These are phyloP conservation scores for Urechis unicinctus DNA, from an alignment of 2,888 invertebrate species.

Conservation along the genomic window DNA sequence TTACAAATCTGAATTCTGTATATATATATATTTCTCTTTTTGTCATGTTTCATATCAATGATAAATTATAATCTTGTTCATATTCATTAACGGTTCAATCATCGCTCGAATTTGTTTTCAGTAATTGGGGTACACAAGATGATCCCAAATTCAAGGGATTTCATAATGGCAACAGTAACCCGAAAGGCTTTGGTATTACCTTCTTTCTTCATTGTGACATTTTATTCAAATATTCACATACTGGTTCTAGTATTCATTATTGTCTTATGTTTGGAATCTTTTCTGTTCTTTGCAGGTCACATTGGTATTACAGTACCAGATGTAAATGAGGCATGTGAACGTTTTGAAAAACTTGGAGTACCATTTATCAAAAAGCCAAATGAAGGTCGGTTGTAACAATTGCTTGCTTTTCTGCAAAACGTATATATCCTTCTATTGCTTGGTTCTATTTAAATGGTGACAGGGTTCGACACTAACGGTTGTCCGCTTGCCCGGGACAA, in stretches of 20 bases:
- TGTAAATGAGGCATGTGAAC: conserved; percentile 78
- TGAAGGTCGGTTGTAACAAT: too few relatives aligned
- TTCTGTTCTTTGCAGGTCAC: conserved; percentile 71
- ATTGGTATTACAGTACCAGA: conserved; percentile 89
- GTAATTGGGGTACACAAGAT: conserved; percentile 90
- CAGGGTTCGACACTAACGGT: too few relatives aligned
- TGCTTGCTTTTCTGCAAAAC: background rate
- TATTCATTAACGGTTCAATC: background rate
- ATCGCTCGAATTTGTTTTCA: conserved; percentile 54
- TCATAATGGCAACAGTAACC: conserved; percentile 86
- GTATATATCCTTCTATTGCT: background rate
- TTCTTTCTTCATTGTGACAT: too few relatives aligned
- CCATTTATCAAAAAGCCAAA: conserved; percentile 83
- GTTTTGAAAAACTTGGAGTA: conserved; percentile 79
- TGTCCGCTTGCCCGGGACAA: too few relatives aligned
- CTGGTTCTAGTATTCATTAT: too few relatives aligned
- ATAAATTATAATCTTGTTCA: too few relatives aligned
- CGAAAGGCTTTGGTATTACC: conserved; percentile 79
- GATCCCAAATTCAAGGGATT: conserved; percentile 62
- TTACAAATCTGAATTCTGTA: too few relatives aligned
- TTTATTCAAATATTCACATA: too few relatives aligned
- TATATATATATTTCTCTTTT: too few relatives aligned
- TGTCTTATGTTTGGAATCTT: too few relatives aligned
- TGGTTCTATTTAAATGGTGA: too few relatives aligned
- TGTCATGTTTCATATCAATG: too few relatives aligned